phyloP scores from a whole-genome alignment of 2,113 vertebrate genomes.

The Chaetorhynchus papuensis region DNA sequence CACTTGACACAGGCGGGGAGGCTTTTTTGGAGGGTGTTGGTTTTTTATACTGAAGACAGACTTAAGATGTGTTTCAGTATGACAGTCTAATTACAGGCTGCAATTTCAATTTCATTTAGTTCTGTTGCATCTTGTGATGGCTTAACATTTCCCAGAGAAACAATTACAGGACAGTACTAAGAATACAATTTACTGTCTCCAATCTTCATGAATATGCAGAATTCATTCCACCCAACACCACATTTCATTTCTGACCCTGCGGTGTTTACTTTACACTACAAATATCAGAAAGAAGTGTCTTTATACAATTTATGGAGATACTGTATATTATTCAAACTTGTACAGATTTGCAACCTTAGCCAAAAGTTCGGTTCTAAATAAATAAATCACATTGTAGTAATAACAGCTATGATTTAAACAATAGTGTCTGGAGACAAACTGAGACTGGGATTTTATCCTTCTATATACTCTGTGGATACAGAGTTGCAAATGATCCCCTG shows the following conservation, averaged over 20 bases:
- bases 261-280: not conserved
- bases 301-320: not conserved
- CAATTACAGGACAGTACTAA: slow-evolving; percentile 34
- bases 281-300: not conserved
- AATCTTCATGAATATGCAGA: not conserved
- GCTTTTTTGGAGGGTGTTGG: not conserved
- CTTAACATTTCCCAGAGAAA: slow-evolving; percentile 28
- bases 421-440: not conserved
- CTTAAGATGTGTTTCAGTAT: slow-evolving; percentile 14
- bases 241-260: not conserved
- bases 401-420: not conserved
- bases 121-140: not conserved
- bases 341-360: not conserved
- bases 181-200: slow-evolving; percentile 14
- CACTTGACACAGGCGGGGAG: not conserved
- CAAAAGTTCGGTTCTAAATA: not conserved
- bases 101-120: slow-evolving; percentile 52
- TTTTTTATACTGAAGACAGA: slow-evolving; percentile 15
- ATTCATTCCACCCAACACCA: not conserved
- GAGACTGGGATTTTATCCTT: not conserved
- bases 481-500: not conserved
- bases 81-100: slow-evolving; percentile 48
- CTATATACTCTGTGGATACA: not conserved
- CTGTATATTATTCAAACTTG: not conserved
- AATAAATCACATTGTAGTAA: not conserved